Conservation (phyloP, 2,113 vertebrate genomes). For the Aptenodytes forsteri region DNA sequence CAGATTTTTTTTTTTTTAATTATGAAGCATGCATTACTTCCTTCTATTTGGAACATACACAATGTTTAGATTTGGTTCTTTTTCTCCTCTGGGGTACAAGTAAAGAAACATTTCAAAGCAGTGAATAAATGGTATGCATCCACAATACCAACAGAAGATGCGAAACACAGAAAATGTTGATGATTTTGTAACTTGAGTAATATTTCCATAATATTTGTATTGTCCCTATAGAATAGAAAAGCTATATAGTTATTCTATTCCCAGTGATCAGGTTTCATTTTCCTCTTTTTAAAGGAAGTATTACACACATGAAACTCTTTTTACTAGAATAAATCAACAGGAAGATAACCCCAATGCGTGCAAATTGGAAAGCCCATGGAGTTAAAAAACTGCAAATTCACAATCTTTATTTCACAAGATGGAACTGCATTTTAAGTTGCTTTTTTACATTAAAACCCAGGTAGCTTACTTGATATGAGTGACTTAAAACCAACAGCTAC, state of each 20-base stretch:
- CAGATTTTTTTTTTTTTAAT: not conserved
- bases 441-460: not conserved
- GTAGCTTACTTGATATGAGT: not conserved
- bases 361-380: not conserved
- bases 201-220: not conserved
- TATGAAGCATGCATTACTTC: not conserved
- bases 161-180: not conserved
- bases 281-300: not conserved
- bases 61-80: not conserved
- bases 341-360: not conserved
- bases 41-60: not conserved
- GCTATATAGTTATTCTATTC: not conserved
- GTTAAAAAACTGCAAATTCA: not conserved
- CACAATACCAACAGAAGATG: not conserved
- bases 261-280: not conserved
- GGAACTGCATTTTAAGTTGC: not conserved
- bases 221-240: not conserved
- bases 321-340: not conserved
- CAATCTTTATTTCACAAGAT: not conserved
- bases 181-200: not conserved
- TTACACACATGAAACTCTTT: not conserved
- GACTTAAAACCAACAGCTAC: not conserved
- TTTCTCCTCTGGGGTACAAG: not conserved
- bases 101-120: slow-evolving; percentile 1
- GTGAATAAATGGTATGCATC: not conserved